These are phyloP conservation scores for Labeo rohita DNA, from an alignment of 2,113 vertebrate species.

Conservation along the genomic window DNA sequence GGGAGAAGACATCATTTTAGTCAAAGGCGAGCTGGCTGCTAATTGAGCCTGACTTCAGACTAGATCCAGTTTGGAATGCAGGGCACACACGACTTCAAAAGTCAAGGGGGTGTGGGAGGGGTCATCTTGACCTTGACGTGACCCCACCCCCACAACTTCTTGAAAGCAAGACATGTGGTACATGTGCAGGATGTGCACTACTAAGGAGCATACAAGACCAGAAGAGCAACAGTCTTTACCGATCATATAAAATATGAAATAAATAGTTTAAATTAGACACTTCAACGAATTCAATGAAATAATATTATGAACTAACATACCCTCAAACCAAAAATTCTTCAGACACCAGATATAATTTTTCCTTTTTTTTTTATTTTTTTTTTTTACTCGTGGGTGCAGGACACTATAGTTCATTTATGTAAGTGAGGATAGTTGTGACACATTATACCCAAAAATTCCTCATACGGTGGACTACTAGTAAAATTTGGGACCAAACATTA, in stretches of 20 bases:
- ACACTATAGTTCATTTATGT: too few species aligned
- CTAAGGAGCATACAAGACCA: neutral
- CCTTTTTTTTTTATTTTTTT: too few species aligned
- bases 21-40: slow-evolving; percentile 20
- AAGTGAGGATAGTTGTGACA: too few species aligned
- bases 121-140: slow-evolving; percentile 21
- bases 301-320: too few species aligned
- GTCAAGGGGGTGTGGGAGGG: slow-evolving; percentile 40
- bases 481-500: too few species aligned
- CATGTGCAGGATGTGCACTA: neutral
- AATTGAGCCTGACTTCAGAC: slow-evolving; percentile 40
- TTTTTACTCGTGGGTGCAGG: too few species aligned
- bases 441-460: too few species aligned
- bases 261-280: neutral
- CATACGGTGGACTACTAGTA: too few species aligned
- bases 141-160: neutral
- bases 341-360: too few species aligned
- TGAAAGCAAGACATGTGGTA: neutral
- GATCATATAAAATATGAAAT: neutral
- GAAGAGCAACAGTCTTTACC: neutral
- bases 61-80: slow-evolving; percentile 15
- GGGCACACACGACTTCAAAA: slow-evolving; percentile 11
- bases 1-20: slow-evolving; percentile 59
- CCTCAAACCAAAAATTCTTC: too few species aligned
- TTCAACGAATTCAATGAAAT: too few species aligned